phyloP scores from a whole-genome alignment of 2,113 vertebrate genomes.

The Poeciliopsis prolifica region DNA sequence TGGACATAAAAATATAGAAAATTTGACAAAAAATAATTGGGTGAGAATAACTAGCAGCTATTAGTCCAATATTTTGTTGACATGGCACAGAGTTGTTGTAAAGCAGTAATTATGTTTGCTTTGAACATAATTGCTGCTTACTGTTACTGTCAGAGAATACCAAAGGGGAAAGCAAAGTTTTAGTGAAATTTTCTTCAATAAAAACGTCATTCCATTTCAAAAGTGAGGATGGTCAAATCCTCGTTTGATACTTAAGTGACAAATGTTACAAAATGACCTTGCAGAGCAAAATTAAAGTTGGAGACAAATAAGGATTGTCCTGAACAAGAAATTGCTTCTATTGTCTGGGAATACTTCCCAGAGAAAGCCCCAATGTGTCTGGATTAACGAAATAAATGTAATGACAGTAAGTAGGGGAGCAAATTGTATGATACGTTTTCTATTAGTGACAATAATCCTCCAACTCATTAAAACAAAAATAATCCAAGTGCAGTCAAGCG shows the following conservation, averaged over 20 bases:
- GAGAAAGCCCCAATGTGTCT: constrained; percentile 16
- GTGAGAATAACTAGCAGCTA: not conserved
- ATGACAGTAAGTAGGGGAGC: constrained; percentile 1
- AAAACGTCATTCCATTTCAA: constrained; percentile 4
- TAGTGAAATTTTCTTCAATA: not conserved
- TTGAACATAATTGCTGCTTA: too few species aligned
- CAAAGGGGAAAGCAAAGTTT: not conserved
- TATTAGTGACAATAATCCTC: constrained; percentile 39
- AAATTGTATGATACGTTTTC: constrained; percentile 33
- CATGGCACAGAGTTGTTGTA: not conserved
- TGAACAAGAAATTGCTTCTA: constrained; percentile 32
- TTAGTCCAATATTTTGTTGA: not conserved
- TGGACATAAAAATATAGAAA: not conserved
- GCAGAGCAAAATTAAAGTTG: constrained; percentile 49
- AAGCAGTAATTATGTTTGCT: not conserved
- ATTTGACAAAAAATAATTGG: not conserved
- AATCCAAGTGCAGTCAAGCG: constrained; percentile 19
- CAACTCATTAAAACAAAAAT: constrained; percentile 41
- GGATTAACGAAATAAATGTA: constrained; percentile 12
- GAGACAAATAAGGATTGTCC: constrained; percentile 27
- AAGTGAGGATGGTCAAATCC: constrained; percentile 10
- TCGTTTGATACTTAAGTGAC: constrained; percentile 32
- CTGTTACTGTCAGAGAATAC: not conserved
- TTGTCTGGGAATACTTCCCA: constrained; percentile 40
- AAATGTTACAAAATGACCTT: constrained; percentile 40